phyloP scores from a whole-genome alignment of 2,113 vertebrate genomes.

The Microcebus murinus region DNA sequence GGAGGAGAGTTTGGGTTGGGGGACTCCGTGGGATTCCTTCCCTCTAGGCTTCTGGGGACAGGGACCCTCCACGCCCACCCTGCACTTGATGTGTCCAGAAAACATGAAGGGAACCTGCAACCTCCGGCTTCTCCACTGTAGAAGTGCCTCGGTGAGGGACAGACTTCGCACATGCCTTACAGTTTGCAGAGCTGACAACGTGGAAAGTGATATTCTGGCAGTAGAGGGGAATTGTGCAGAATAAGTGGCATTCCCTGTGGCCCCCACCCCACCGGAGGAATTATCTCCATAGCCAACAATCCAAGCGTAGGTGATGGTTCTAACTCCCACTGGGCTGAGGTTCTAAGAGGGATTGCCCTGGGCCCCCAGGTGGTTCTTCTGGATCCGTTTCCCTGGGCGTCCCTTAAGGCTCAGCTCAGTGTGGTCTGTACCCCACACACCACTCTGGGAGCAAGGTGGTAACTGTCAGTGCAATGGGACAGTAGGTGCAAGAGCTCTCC shows the following conservation, averaged over 20 bases:
- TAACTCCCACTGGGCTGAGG: background rate
- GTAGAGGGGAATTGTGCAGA: slow-evolving; percentile 38
- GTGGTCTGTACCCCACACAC: background rate
- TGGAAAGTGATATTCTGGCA: background rate
- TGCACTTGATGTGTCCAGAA: background rate
- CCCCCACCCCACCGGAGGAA: background rate
- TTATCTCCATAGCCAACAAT: background rate
- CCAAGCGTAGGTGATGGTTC: no score
- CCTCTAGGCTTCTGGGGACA: slow-evolving; percentile 61
- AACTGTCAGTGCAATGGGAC: no score
- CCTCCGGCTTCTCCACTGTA: slow-evolving; percentile 57
- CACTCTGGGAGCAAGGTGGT: background rate
- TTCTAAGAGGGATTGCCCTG: background rate
- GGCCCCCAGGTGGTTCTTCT: background rate
- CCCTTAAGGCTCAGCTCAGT: background rate
- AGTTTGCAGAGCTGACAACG: slow-evolving; percentile 32
- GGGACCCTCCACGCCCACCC: background rate
- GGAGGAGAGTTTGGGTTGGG: slow-evolving; percentile 46
- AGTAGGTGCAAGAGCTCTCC: background rate
- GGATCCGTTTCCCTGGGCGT: background rate
- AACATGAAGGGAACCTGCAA: slow-evolving; percentile 53
- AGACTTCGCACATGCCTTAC: slow-evolving; percentile 68
- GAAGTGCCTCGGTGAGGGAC: slow-evolving; percentile 64
- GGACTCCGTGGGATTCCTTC: slow-evolving; percentile 43
- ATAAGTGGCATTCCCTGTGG: background rate